phyloP scores from a whole-genome alignment of 2,888 invertebrate species.

The Mechanitis mazaeus region DNA sequence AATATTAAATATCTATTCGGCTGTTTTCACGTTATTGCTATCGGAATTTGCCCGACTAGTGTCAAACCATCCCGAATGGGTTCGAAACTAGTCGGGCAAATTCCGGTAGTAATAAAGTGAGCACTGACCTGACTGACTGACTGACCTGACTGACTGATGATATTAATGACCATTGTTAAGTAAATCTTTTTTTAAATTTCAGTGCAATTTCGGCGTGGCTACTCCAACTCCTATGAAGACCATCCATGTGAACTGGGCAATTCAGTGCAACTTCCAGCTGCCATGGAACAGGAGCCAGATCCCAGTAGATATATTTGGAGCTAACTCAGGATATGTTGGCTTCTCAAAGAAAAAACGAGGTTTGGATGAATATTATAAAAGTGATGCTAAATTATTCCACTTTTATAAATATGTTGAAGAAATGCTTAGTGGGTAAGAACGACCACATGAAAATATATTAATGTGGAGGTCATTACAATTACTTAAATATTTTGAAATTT shows the following conservation, averaged over 20 bases:
- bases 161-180: background rate
- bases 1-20: no score
- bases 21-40: no score
- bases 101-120: no score
- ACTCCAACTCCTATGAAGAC: conserved; percentile 55
- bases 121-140: no score
- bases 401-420: conserved; percentile 62
- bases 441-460: background rate
- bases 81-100: no score
- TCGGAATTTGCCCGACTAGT: no score
- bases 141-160: no score
- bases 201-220: conserved; percentile 62
- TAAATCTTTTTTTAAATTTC: conserved; percentile 30
- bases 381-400: conserved; percentile 56
- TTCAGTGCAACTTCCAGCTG: conserved; percentile 67
- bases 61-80: no score
- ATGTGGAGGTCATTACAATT: background rate
- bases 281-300: conserved; percentile 68
- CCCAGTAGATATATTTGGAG: conserved; percentile 56
- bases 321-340: conserved; percentile 53
- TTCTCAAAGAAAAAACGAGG: conserved; percentile 49
- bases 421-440: conserved; percentile 48
- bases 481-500: background rate
- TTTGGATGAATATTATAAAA: conserved; percentile 37
- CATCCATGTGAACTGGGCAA: conserved; percentile 61